Evolutionary conservation across 2,113 vertebrate species (phyloP).

Genomic region (Daphoenositta chrysoptera): DNA sequence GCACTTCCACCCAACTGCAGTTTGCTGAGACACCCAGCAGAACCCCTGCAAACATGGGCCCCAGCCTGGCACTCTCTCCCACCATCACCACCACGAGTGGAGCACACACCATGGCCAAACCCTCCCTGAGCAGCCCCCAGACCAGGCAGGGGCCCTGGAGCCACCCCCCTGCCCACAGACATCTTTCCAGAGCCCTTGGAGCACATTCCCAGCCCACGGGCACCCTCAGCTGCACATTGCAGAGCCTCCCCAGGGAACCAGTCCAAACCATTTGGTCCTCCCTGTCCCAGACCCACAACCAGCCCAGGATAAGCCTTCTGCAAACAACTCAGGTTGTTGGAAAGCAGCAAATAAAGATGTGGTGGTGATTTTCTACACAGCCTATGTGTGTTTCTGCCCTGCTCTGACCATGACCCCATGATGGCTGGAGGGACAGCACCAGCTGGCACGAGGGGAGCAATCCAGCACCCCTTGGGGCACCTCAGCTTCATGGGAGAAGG

Average conservation of each 20-base stretch:
- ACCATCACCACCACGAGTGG: fast-evolving
- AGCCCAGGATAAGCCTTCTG: background rate
- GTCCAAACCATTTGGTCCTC: background rate
- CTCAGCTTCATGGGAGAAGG: background rate
- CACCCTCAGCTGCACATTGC: background rate
- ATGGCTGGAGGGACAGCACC: background rate
- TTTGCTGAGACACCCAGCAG: background rate
- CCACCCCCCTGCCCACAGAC: too few relatives aligned
- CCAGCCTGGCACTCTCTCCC: background rate
- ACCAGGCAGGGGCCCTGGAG: background rate
- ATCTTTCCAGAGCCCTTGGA: background rate
- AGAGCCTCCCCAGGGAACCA: background rate
- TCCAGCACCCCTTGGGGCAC: background rate
- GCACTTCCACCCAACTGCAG: too few relatives aligned
- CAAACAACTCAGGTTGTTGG: background rate
- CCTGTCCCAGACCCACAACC: background rate
- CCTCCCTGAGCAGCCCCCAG: background rate
- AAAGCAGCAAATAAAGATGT: conserved; percentile 36
- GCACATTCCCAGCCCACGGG: background rate
- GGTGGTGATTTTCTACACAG: background rate
- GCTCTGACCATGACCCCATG: fast-evolving
- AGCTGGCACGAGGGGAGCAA: background rate
- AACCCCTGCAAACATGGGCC: fast-evolving
- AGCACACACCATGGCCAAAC: background rate
- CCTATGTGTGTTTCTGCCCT: fast-evolving